Evolutionary conservation across 2,113 vertebrate species (phyloP).

Genomic region (Marcusenius ussheri): DNA sequence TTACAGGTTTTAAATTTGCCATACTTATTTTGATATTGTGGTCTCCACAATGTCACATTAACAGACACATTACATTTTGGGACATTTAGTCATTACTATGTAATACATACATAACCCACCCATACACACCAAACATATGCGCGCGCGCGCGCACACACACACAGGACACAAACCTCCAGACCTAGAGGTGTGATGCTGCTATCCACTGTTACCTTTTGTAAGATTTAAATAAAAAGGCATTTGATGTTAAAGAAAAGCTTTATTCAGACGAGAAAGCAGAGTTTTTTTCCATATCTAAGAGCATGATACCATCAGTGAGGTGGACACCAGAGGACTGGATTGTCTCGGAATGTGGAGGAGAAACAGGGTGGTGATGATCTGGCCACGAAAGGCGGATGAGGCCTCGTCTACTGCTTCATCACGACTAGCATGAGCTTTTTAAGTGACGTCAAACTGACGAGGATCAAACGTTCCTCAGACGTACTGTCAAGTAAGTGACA

Average conservation of each 20-base stretch:
- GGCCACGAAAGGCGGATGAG: neutral
- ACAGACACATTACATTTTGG: neutral
- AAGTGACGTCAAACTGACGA: neutral
- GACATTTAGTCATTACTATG: neutral
- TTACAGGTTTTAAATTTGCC: neutral
- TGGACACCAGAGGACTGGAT: neutral
- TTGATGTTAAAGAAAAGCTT: neutral
- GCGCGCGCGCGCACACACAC: neutral
- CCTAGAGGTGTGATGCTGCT: neutral
- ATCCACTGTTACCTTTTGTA: neutral
- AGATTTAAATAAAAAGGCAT: neutral
- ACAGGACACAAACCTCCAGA: neutral
- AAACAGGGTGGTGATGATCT: neutral
- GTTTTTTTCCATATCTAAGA: neutral
- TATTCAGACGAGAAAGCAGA: too few relatives aligned
- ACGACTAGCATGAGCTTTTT: neutral
- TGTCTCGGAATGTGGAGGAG: neutral
- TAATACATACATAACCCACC: neutral
- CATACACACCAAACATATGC: neutral
- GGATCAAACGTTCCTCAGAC: neutral
- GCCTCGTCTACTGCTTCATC: neutral
- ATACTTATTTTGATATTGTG: neutral
- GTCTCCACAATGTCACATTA: neutral
- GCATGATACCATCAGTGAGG: neutral
- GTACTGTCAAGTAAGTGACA: too few relatives aligned